A percentile compares a stretch with the other conserved stretches of the same genome.
Evolutionary conservation across 2,113 vertebrate genomes (phyloP).

Genomic region (Rhineura floridana): DNA sequence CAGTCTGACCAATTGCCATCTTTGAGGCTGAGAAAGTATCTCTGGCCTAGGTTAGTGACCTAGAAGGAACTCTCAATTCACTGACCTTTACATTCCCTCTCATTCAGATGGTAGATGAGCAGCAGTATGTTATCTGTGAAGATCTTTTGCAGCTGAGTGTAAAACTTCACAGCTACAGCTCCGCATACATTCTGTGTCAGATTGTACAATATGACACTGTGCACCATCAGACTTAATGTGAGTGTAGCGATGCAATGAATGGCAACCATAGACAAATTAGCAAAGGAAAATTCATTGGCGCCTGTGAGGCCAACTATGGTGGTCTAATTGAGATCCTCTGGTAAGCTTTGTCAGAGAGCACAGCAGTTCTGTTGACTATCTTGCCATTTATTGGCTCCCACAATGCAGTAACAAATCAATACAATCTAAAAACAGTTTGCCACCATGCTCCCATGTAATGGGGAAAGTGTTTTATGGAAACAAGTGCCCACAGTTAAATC

Average conservation of each 20-base stretch:
- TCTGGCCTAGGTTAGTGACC: not conserved
- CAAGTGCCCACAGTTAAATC: slow-evolving; percentile 11
- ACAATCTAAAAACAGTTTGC: not conserved
- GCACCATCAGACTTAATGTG: too few relatives aligned
- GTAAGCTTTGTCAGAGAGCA: not conserved
- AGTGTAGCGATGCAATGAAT: not conserved
- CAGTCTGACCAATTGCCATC: not conserved
- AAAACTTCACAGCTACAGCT: not conserved
- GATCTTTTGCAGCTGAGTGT: not conserved
- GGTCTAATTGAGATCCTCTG: not conserved
- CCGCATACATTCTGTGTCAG: not conserved
- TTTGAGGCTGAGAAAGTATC: not conserved
- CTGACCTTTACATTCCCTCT: not conserved
- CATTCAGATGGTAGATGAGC: not conserved
- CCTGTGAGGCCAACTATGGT: not conserved
- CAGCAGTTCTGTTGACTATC: not conserved
- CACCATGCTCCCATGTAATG: not conserved
- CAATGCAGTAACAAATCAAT: not conserved
- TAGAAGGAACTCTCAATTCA: not conserved
- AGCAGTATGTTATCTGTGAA: not conserved
- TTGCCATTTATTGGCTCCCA: not conserved
- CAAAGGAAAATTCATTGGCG: not conserved
- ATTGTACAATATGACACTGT: not conserved
- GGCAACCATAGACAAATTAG: not conserved
- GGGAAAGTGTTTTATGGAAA: not conserved